These are phyloP conservation scores for Taenioides sp. DNA, from an alignment of 2,797 vertebrate genomes.

Conservation along the genomic window DNA sequence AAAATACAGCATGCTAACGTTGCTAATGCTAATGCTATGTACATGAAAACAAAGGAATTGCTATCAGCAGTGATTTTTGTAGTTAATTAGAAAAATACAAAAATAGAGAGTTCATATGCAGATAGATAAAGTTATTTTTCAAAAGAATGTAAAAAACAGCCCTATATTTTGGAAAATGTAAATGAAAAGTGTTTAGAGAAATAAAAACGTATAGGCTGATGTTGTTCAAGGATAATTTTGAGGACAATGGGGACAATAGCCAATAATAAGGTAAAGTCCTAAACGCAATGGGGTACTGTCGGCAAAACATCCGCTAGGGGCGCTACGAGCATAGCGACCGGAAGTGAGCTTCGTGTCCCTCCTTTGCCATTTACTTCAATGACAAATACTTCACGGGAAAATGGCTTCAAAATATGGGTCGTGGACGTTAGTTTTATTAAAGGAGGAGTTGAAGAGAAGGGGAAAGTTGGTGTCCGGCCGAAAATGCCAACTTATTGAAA, in stretches of 20 bases:
- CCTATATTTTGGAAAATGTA: neutral
- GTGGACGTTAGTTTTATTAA: too few species aligned
- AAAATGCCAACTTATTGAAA: too few species aligned
- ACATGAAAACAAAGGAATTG: conserved; percentile 27
- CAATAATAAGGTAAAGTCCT: neutral
- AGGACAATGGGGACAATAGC: neutral
- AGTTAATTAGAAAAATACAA: neutral
- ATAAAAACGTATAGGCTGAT: neutral
- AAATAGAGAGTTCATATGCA: neutral
- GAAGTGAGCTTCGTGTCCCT: too few species aligned
- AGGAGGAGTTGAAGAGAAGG: too few species aligned
- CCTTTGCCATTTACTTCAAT: too few species aligned
- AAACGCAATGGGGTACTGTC: too few species aligned
- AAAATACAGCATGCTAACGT: conserved; percentile 40
- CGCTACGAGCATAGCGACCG: too few species aligned
- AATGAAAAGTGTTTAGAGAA: neutral
- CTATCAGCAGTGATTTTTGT: conserved; percentile 26
- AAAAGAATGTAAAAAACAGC: neutral
- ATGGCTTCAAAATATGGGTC: too few species aligned
- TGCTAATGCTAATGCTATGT: conserved; percentile 24
- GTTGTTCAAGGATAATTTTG: neutral
- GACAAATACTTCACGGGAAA: too few species aligned
- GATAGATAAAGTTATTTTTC: neutral
- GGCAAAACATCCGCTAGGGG: too few species aligned
- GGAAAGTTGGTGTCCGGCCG: too few species aligned